phyloP scores from a whole-genome alignment of 2,888 invertebrate species.

The Pseudococcus viburni region DNA sequence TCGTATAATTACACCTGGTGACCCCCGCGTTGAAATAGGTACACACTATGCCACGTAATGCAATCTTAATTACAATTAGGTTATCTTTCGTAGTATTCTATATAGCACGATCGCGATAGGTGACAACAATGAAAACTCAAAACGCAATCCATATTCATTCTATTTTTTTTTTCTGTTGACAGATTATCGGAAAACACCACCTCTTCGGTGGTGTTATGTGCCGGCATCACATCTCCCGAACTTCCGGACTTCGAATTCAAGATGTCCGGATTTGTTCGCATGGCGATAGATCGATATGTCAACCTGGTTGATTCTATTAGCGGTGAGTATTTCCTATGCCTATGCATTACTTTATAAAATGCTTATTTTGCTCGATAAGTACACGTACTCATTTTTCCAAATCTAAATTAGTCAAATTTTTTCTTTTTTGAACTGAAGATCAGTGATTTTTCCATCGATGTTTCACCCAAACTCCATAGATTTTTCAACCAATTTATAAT shows the following conservation, averaged over 20 bases:
- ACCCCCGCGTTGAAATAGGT: not conserved
- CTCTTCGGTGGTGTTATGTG: slow-evolving; percentile 66
- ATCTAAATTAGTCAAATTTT: too few species aligned
- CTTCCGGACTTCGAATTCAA: slow-evolving; percentile 69
- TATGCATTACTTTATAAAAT: too few species aligned
- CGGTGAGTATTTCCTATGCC: slow-evolving; percentile 74
- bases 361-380: too few species aligned
- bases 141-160: not conserved
- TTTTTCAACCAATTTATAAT: too few species aligned
- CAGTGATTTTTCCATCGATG: too few species aligned
- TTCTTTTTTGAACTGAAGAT: too few species aligned
- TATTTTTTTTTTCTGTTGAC: not conserved
- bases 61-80: slow-evolving; percentile 43
- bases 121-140: not conserved
- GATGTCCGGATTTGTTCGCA: slow-evolving; percentile 78
- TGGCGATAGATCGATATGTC: slow-evolving; percentile 81
- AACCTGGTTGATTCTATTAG: slow-evolving; percentile 81
- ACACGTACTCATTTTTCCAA: too few species aligned
- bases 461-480: too few species aligned
- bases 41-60: not conserved
- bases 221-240: slow-evolving; percentile 58
- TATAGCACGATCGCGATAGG: not conserved
- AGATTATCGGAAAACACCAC: slow-evolving; percentile 65
- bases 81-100: not conserved
- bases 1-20: slow-evolving; percentile 30